These are phyloP conservation scores for Mesorhabditis belari DNA, from an alignment of 2,888 invertebrate genomes.

Conservation along the genomic window DNA sequence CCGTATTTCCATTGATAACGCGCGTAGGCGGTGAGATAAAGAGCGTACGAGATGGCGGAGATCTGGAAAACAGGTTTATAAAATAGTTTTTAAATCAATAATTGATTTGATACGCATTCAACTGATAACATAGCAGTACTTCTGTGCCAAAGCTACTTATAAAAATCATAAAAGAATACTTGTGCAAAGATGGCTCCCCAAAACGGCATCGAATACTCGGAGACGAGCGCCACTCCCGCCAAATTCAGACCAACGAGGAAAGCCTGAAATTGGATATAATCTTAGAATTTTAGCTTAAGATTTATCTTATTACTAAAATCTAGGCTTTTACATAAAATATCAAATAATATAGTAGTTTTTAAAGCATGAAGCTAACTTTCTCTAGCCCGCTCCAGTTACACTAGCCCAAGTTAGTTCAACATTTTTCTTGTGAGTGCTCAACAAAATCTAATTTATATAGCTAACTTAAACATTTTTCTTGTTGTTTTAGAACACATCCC, in stretches of 20 bases:
- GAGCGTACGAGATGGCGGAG: slow-evolving; percentile 73
- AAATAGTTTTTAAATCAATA: not conserved
- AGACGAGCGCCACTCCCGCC: slow-evolving; percentile 42
- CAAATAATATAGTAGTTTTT: too few relatives aligned
- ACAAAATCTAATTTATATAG: too few relatives aligned
- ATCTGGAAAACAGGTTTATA: slow-evolving; percentile 11
- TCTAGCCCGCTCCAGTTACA: too few relatives aligned
- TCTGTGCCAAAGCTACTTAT: not conserved
- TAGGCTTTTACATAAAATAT: too few relatives aligned
- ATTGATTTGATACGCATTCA: not conserved
- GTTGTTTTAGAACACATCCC: too few relatives aligned
- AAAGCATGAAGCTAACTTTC: too few relatives aligned
- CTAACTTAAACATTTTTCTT: too few relatives aligned
- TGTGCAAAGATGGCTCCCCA: slow-evolving; percentile 37
- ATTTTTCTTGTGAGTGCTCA: too few relatives aligned
- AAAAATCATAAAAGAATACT: slow-evolving; percentile 3
- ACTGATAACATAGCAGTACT: not conserved
- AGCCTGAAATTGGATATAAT: slow-evolving; percentile 17
- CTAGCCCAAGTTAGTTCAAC: too few relatives aligned
- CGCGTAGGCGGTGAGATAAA: slow-evolving; percentile 78
- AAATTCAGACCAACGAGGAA: slow-evolving; percentile 41
- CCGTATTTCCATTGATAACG: slow-evolving; percentile 80
- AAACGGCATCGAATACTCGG: slow-evolving; percentile 37
- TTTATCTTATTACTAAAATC: not conserved
- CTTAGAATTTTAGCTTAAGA: not conserved